These are phyloP conservation scores for Pitta sordida DNA, from an alignment of 2,113 vertebrate species.

Conservation along the genomic window DNA sequence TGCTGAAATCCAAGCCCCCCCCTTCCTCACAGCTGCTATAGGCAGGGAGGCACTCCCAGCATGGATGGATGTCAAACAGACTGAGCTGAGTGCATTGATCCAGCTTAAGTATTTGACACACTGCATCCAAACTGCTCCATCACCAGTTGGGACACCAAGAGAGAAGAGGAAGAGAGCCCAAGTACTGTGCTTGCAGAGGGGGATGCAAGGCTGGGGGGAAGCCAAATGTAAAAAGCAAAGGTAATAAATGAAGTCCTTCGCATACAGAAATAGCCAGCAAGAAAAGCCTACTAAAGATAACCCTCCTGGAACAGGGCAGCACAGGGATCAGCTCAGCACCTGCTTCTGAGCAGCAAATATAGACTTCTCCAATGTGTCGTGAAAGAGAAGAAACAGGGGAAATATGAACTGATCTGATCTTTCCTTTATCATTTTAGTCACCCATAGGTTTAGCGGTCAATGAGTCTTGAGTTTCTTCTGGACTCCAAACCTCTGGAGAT, in stretches of 20 bases:
- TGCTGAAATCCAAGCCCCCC: neutral
- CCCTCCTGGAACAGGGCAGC: neutral
- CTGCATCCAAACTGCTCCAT: neutral
- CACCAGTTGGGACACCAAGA: neutral
- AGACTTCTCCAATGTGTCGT: neutral
- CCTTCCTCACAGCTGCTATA: neutral
- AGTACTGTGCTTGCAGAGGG: accelerated
- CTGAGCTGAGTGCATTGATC: accelerated
- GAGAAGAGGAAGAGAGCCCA: neutral
- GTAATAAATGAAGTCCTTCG: neutral
- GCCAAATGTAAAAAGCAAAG: neutral
- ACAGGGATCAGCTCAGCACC: accelerated
- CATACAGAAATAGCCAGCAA: neutral
- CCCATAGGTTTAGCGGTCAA: neutral
- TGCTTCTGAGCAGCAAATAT: neutral
- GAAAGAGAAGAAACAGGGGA: neutral
- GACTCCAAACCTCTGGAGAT: neutral
- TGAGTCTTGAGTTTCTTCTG: neutral
- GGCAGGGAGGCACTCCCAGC: neutral
- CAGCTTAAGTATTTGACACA: accelerated
- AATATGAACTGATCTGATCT: neutral
- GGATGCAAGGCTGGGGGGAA: neutral
- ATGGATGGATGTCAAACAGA: neutral
- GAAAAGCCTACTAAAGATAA: accelerated
- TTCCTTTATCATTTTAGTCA: neutral